Conservation (phyloP, 2,888 invertebrate genomes). For the Aspidiotus destructor region DNA sequence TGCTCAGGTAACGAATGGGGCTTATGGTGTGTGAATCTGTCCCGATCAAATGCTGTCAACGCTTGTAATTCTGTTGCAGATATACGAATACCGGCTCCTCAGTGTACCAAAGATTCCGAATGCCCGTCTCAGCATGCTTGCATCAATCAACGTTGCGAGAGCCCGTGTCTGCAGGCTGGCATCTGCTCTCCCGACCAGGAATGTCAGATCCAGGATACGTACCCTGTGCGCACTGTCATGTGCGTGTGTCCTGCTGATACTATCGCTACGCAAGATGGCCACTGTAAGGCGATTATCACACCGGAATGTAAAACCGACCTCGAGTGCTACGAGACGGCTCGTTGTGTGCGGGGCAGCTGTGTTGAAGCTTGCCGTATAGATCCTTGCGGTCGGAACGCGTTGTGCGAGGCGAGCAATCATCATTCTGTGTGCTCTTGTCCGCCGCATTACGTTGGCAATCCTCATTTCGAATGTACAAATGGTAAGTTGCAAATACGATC, state of each 20-base stretch:
- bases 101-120: slow-evolving; percentile 66
- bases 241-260: slow-evolving; percentile 79
- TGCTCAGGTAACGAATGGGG: slow-evolving; percentile 47
- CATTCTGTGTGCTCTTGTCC: slow-evolving; percentile 69
- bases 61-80: slow-evolving; percentile 33
- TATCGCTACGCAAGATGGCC: slow-evolving; percentile 60
- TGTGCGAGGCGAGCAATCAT: slow-evolving; percentile 66
- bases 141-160: slow-evolving; percentile 62
- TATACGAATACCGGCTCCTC: slow-evolving; percentile 43
- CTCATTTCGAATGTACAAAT: slow-evolving; percentile 62
- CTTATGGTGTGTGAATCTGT: not conserved
- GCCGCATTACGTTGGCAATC: slow-evolving; percentile 65
- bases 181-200: slow-evolving; percentile 68
- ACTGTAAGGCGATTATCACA: slow-evolving; percentile 54
- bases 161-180: slow-evolving; percentile 62
- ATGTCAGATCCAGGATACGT: slow-evolving; percentile 66
- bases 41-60: not conserved
- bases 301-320: slow-evolving; percentile 57
- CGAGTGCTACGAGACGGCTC: slow-evolving; percentile 64
- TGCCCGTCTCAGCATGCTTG: slow-evolving; percentile 67
- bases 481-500: slow-evolving; percentile 43
- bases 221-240: slow-evolving; percentile 72
- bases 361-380: slow-evolving; percentile 68
- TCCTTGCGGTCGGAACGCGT: slow-evolving; percentile 71
- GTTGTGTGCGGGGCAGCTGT: slow-evolving; percentile 66